Conservation (phyloP, 2,888 invertebrate genomes). For the Eupithecia tripunctaria region DNA sequence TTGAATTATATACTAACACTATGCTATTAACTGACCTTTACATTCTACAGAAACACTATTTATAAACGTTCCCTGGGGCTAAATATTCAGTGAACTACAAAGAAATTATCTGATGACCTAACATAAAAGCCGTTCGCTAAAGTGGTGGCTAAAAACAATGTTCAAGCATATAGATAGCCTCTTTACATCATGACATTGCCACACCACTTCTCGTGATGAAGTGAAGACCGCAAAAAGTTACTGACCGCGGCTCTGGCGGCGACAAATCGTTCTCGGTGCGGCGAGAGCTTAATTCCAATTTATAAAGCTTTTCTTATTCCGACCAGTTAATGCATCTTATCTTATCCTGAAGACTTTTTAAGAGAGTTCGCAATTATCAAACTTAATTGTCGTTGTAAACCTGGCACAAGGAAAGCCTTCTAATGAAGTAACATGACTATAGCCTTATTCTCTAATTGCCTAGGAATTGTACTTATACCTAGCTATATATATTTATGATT, state of each 20-base stretch:
- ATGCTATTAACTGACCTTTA: slow-evolving; percentile 4
- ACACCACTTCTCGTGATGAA: slow-evolving; percentile 16
- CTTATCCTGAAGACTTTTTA: slow-evolving; percentile 13
- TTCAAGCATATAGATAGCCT: slow-evolving; percentile 15
- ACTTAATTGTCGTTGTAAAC: not conserved
- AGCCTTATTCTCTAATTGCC: not conserved
- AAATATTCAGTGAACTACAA: slow-evolving; percentile 32
- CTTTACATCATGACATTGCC: slow-evolving; percentile 20
- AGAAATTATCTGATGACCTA: slow-evolving; percentile 30
- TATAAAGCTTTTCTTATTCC: slow-evolving; percentile 20
- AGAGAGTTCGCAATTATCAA: slow-evolving; percentile 14
- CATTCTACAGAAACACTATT: slow-evolving; percentile 1
- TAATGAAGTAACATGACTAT: not conserved
- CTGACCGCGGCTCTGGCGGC: slow-evolving; percentile 18
- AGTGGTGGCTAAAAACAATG: slow-evolving; percentile 21
- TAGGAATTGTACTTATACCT: too few species aligned
- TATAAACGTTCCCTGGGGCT: slow-evolving; percentile 16
- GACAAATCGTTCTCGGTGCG: slow-evolving; percentile 22
- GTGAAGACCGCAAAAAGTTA: slow-evolving; percentile 21
- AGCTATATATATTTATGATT: not conserved
- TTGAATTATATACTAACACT: not conserved
- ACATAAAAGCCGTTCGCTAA: slow-evolving; percentile 26
- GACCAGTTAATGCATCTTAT: not conserved
- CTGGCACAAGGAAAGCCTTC: not conserved
- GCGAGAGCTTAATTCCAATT: slow-evolving; percentile 23